Evolutionary conservation across 2,113 vertebrate species (phyloP).

Genomic region (Perca schrenkii): DNA sequence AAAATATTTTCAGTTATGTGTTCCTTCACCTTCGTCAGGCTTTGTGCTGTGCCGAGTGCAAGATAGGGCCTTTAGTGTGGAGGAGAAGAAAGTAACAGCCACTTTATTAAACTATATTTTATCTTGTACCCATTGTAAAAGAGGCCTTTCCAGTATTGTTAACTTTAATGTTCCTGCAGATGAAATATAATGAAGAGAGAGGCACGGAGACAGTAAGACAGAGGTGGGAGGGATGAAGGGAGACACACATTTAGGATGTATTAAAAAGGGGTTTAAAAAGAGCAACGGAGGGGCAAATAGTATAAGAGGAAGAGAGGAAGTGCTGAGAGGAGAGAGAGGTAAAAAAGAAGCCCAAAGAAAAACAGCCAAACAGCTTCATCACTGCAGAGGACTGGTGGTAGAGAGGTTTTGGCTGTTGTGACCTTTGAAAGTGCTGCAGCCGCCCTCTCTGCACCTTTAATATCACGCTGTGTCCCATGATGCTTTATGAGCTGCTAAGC

Average conservation of each 20-base stretch:
- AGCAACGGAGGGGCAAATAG: neutral
- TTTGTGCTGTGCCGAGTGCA: no score
- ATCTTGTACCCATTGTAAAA: neutral
- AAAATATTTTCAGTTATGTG: no score
- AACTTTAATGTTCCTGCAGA: slow-evolving; percentile 28
- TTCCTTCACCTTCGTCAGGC: no score
- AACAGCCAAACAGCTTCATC: neutral
- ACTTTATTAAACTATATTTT: neutral
- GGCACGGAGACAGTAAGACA: neutral
- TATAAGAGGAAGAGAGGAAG: no score
- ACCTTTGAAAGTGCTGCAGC: slow-evolving; percentile 1
- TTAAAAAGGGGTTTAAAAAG: neutral
- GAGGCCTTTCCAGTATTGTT: neutral
- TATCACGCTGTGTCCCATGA: neutral
- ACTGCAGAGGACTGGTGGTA: neutral
- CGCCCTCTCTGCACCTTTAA: neutral
- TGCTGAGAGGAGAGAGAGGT: no score
- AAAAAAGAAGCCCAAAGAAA: neutral
- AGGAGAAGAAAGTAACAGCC: neutral
- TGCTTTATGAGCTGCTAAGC: slow-evolving; percentile 4
- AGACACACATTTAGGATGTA: neutral
- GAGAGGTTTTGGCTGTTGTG: neutral
- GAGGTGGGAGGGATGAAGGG: neutral
- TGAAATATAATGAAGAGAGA: slow-evolving; percentile 29
- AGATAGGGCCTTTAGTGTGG: no score